Conservation (phyloP, 2,797 vertebrate genomes). For the Enteromius trimaculatus region DNA sequence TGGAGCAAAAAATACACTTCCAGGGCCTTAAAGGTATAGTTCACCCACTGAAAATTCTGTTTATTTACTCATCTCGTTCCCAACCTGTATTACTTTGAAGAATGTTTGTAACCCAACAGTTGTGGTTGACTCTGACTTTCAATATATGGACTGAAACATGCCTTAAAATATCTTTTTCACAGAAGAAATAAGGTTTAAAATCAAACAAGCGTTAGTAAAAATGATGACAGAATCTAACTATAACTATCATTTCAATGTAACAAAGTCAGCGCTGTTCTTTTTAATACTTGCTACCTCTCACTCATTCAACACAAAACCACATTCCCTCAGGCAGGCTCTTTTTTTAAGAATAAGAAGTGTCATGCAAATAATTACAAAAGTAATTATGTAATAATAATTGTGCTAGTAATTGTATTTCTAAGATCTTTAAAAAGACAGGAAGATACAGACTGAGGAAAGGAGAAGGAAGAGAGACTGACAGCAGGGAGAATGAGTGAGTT, state of each 20-base stretch:
- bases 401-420: conserved; percentile 17
- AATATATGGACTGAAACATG: background rate
- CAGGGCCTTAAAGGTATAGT: background rate
- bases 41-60: background rate
- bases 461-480: conserved; percentile 38
- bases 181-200: background rate
- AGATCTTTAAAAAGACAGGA: conserved; percentile 39
- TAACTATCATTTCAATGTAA: background rate
- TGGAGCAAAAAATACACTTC: background rate
- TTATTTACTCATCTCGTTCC: background rate
- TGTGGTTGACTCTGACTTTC: background rate
- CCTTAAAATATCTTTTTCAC: background rate
- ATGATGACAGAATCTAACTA: too few relatives aligned
- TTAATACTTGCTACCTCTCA: background rate
- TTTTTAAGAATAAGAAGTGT: background rate
- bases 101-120: background rate
- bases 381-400: conserved; percentile 4
- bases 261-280: background rate
- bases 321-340: background rate
- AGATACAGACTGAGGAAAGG: conserved; percentile 9
- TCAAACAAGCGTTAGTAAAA: background rate
- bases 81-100: background rate
- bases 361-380: conserved; percentile 14
- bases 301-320: background rate
- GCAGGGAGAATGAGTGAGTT: conserved; percentile 47